Evolutionary conservation across 2,888 invertebrate species (phyloP), one percentile per base, ranked within the genome.

Genomic region (Philonicus albiceps): DNA sequence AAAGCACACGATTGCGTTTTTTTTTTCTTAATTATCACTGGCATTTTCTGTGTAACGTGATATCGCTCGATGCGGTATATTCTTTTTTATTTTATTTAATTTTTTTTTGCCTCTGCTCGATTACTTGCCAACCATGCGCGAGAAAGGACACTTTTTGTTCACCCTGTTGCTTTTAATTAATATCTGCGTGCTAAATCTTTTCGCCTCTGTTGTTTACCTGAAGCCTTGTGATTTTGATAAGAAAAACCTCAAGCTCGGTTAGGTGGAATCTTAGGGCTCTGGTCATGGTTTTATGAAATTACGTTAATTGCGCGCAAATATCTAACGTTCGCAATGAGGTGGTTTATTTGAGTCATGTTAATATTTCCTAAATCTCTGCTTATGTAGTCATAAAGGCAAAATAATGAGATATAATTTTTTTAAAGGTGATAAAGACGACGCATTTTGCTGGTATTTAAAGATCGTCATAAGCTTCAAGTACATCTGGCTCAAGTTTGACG

Each of bases 131-230:
- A 19, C 40, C 22, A 76, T 40, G 7, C 76, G 76, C 76, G 76
- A 43, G 40, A 0, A 76, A 19, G 7, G 3, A 1, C n/a, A 19
- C 37, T 13, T 76, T 76, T 76, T 76, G 19, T 8, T n/a, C 40
- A 22, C 8, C 37, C 37, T 40, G 22, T 76, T 13, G 8, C 74
- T 30, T 16, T 34, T 30, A 74, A 31, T 74, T 34, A 74, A 34
- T 74, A 76, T 40, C 22, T 76, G 76, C 76, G 76, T 76, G 40
- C 40, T 76, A 34, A 37, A 40, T 76, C 40, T 76, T 76, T 76
- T 76, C 22, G 37, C 8, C 6, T 19, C 6, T 74, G 11, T 31
- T 74, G 34, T 76, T 76, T 76, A 40, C 37, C 40, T 76, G 13
- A 0, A 40, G 40, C 76, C 34, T 76, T 76, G 34, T 22, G 37